These are phyloP conservation scores for Pharmacophagus antenor DNA, from an alignment of 2,888 invertebrate species.

Conservation along the genomic window DNA sequence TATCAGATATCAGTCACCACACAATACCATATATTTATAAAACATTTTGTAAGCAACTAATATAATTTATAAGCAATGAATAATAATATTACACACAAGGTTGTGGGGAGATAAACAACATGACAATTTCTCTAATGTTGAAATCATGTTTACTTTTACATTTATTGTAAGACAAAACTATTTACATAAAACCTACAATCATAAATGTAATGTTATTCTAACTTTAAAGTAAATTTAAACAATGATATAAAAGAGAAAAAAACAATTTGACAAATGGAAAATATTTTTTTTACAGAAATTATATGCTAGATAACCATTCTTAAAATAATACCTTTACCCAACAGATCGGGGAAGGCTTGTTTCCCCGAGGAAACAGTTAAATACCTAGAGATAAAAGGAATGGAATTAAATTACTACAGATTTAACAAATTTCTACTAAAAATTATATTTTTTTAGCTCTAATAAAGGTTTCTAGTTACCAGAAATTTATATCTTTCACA, in stretches of 20 bases:
- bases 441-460: slow-evolving; percentile 23
- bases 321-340: slow-evolving; percentile 39
- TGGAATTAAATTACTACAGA: slow-evolving; percentile 59
- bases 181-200: slow-evolving; percentile 67
- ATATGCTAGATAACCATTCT: slow-evolving; percentile 51
- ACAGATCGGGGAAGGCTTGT: slow-evolving; percentile 37
- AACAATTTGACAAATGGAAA: slow-evolving; percentile 52
- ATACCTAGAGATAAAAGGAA: slow-evolving; percentile 69
- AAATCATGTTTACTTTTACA: slow-evolving; percentile 46
- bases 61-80: slow-evolving; percentile 30
- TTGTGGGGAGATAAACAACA: slow-evolving; percentile 39
- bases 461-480: slow-evolving; percentile 26
- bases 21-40: slow-evolving; percentile 20
- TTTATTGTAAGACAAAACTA: slow-evolving; percentile 60
- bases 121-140: slow-evolving; percentile 38
- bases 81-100: slow-evolving; percentile 26
- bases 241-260: slow-evolving; percentile 45
- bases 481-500: slow-evolving; percentile 1
- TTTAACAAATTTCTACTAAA: slow-evolving; percentile 50
- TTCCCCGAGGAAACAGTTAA: slow-evolving; percentile 32
- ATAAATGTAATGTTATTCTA: slow-evolving; percentile 56
- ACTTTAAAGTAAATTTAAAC: slow-evolving; percentile 49
- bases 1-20: slow-evolving; percentile 27
- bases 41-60: slow-evolving; percentile 29
- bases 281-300: slow-evolving; percentile 52